Evolutionary conservation across 2,888 invertebrate species (phyloP), one percentile per base, ranked within the genome.

Genomic region (Willowsia nigromaculata): DNA sequence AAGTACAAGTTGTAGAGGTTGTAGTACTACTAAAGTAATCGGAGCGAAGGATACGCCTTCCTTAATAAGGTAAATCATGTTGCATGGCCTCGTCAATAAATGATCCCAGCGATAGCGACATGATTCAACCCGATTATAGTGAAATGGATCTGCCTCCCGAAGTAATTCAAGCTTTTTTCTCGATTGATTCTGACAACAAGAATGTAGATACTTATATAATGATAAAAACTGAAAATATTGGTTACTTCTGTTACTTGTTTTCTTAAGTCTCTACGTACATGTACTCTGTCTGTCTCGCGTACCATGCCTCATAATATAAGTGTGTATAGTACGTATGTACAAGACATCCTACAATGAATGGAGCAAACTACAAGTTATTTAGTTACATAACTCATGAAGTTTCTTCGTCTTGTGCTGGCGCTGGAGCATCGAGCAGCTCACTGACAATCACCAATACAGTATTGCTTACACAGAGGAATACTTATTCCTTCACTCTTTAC

Each of bases 31-130:
- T 7, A 22, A 18, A 65, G 65, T 68, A 85, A 78, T 78, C 68
- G 80, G 78, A 85, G 65, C 43, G 62, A 40, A 81, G 86, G 86
- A 80, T 81, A 86, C 86, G 86, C 86, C 86, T 86, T 43, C 80
- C 50, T 86, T 86, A 86, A 86, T 86, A 81, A 86, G 86, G 86
- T 86, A 86, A 86, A 86, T 86, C 86, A 86, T 86, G 86, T 81
- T 86, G 80, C 81, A 86, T 86, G 86, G 86, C 86, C 81, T 81
- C 80, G 65, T 80, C 80, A 71, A 86, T 86, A 86, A 86, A 86
- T 86, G 86, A 86, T 86, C 86, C 68, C 68, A 56, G 80, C 85
- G 65, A 59, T 85, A 65, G 86, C 80, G 80, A 80, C 86, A 86
- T 81, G 80, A 86, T 81, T 86, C 81, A 53, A 56, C 65, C 80